Evolutionary conservation across 2,888 invertebrate genomes (phyloP).

Genomic region (Parnassius orleans): DNA sequence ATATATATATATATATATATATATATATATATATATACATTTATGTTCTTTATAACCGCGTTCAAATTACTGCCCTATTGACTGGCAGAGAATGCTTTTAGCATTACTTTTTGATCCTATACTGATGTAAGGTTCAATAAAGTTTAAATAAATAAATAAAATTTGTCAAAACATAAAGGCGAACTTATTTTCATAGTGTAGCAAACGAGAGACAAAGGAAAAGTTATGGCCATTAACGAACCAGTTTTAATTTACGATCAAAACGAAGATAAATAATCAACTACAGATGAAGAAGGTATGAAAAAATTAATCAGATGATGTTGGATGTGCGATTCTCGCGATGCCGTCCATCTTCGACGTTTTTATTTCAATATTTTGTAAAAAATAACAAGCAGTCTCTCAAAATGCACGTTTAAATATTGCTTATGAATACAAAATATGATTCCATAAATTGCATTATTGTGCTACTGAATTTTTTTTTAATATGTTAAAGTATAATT

Average conservation of each 20-base stretch:
- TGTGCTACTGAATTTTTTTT: background rate
- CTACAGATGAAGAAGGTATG: slow-evolving; percentile 44
- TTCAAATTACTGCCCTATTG: too few species aligned
- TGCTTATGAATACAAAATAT: slow-evolving; percentile 1
- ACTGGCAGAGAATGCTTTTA: too few species aligned
- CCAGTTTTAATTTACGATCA: slow-evolving; percentile 69
- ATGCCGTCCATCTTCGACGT: background rate
- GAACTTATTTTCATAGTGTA: slow-evolving; percentile 40
- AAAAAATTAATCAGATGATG: slow-evolving; percentile 54
- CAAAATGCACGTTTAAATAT: background rate
- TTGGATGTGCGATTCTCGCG: slow-evolving; percentile 10
- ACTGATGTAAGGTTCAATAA: too few species aligned
- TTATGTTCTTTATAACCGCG: too few species aligned
- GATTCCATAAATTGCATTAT: background rate
- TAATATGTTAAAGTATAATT: background rate
- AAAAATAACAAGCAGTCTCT: slow-evolving; percentile 3
- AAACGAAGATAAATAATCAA: slow-evolving; percentile 60
- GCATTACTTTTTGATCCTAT: too few species aligned
- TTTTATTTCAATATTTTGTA: slow-evolving; percentile 2
- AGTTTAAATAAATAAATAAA: too few species aligned
- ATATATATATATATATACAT: too few species aligned
- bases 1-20: too few species aligned
- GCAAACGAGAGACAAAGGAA: slow-evolving; percentile 39
- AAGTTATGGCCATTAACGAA: slow-evolving; percentile 73
- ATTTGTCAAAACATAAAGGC: background rate